Evolutionary conservation across 2,888 invertebrate genomes (phyloP), one percentile per base, ranked within the genome.

Genomic region (Lasioglossum leucozonium): DNA sequence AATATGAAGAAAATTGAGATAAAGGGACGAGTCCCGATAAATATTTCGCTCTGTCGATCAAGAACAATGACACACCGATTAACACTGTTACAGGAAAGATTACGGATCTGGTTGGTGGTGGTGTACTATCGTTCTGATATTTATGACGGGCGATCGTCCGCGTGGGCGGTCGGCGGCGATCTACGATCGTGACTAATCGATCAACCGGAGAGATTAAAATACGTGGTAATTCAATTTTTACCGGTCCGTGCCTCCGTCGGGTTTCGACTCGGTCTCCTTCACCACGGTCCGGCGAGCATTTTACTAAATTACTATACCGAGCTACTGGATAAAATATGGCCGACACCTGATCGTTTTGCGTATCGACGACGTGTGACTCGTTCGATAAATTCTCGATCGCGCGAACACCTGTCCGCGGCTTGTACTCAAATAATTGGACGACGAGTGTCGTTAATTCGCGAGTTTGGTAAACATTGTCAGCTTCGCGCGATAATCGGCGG

Each of bases 161-260:
- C 87, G 89, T 91, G 89, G 92, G 91, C 90, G 90, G 89, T 90
- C 89, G 85, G 83, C 89, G 85, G 83, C 86, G 89, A 91, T 88
- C 88, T 90, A 88, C 83, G 80, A 89, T 92, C 91, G 91, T 92
- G 92, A 92, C 93, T 86, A 93, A 93, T 92, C 92, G 90, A 92
- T 93, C 88, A 90, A 86, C 84, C 77, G 89, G 81, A 87, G 84
- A 87, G 90, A 91, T 91, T 91, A 93, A 92, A 91, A 92, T 92
- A 88, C 89, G 81, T 82, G 42, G 87, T 90, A 91, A 90, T 91
- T 91, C 84, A 88, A 92, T 91, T 91, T 87, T 91, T 84, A 90
- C 84, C 87, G 88, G 79, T 86, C 71, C 30, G 65, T 18, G 62
- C 69, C 81, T 81, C 30, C 58, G 62, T 18, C 69, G 40, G 78